Evolutionary conservation across 1,140 invertebrate genomes (phyloP), one percentile per base, ranked within the genome.

Genomic region (Dolichoris vasculosae): DNA sequence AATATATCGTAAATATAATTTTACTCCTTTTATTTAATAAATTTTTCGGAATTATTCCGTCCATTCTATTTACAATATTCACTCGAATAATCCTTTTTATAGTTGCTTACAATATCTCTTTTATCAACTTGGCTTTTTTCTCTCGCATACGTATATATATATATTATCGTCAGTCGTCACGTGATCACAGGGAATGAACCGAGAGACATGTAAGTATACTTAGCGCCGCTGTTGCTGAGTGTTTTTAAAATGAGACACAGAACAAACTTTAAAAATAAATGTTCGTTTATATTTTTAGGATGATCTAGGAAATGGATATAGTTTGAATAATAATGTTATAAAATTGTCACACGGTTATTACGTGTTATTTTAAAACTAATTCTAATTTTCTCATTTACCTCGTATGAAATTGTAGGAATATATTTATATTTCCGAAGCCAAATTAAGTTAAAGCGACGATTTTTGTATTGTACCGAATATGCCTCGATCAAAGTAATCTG

Each of bases 221-320:
- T 82, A 75, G 69, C 69, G 32, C 11, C 40, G 51, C n/a, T 80
- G 43, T 35, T n/a, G 13, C 30, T 2, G 26, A 75, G 40, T 51
- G 6, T 20, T 30, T 43, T 77, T 38, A 30, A 79, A 79, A 69
- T 30, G 71, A 83, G 81, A 26, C 55, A 38, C 26, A n/a, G 59
- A 67, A 73, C 75, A 84, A 84, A 77, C 55, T 67, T 78, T 63
- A 77, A 84, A 79, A 83, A 83, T 82, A 83, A 84, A 46, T 77
- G 26, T 75, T 26, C 32, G 40, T 23, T 30, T 67, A 75, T 84
- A 67, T 84, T 84, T 83, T 83, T 75, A 83, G 69, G 69, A 55
- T 32, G 48, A 73, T 83, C 69, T 75, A 75, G 69, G 11, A 73
- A 38, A 75, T 46, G 20, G 15, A 59, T 73, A 35, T 73, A 20